Evolutionary conservation across 2,113 vertebrate species (phyloP).

Genomic region (Oxyruncus cristatus): DNA sequence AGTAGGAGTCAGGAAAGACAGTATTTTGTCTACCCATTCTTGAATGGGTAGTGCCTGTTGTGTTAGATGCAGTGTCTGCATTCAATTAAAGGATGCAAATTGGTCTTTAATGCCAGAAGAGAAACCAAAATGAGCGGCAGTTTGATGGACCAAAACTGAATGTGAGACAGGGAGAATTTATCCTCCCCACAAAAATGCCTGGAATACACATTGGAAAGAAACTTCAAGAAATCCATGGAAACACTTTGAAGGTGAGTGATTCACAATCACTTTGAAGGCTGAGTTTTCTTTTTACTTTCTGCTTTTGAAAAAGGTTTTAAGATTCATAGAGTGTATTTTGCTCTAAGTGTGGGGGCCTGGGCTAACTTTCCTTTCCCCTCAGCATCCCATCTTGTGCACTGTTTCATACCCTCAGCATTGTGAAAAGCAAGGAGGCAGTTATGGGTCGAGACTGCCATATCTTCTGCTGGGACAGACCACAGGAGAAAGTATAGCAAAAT

Average conservation of each 20-base stretch:
- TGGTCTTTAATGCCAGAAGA: background rate
- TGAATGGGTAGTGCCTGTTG: background rate
- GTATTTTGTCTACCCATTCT: background rate
- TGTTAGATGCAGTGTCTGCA: background rate
- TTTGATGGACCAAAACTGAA: constrained; percentile 41
- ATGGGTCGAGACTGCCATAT: background rate
- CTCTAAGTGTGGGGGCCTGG: background rate
- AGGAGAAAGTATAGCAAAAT: background rate
- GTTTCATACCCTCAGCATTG: background rate
- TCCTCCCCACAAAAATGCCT: constrained; percentile 36
- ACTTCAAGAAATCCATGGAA: constrained; percentile 43
- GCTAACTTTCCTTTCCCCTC: background rate
- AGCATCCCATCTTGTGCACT: background rate
- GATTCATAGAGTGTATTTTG: background rate
- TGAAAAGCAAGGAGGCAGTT: background rate
- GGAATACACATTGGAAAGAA: constrained; percentile 27
- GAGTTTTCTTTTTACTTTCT: background rate
- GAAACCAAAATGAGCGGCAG: constrained; percentile 1
- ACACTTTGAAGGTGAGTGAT: constrained; percentile 33
- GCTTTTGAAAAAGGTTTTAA: background rate
- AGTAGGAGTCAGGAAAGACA: background rate
- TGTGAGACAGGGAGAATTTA: constrained; percentile 26
- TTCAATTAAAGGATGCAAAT: constrained; percentile 40
- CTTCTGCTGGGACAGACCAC: background rate
- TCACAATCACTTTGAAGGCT: constrained; percentile 24